Base-by-base conservation (phyloP, 2,888 invertebrate genomes). In the Eugnorisma glareosa region DNA sequence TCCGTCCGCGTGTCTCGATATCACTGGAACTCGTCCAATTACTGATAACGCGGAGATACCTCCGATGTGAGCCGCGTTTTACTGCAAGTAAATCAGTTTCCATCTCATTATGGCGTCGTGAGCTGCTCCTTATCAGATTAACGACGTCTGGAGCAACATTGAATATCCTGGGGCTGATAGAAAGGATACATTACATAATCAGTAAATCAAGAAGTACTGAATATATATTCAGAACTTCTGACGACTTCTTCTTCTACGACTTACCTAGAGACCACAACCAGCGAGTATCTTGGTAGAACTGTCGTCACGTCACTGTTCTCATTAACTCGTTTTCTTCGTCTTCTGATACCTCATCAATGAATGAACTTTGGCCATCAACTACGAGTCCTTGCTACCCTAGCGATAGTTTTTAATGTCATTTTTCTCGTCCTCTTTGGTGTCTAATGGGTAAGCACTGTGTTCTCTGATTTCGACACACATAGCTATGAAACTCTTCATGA, bases 21-120 rank as follows among this genome's bases (percentile, higher is more conserved):
- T 87, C 89, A 83, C 37, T 57, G 51, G 31, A 82, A 89, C 88
- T 85, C 77, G 84, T 82, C 84, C 89, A 86, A 88, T 87, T 87
- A 87, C 70, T 88, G 88, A 88, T 88, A 88, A 80, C 77, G 43
- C 63, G 54, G 21, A 84, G 87, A 87, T 88, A 79, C 66, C 79
- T 67, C 48, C 66, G 77, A 81, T 83, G 69, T 63, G 74, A 75
- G 67, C 67, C 73, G 74, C 73, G 81, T 81, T 81, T 73, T 68
- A 81, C 54, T 77, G 72, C 73, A 67, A 63, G 68, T 80, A 69
- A 77, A 77, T 81, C 84, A 73, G 73, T 79, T 77, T 77, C 59
- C 74, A 70, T 81, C 82, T 82, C 70, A 78, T 75, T 76, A 81
- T 40, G 40, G 45, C 21, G 45, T 45, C 66, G 48, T n/a, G 28